phyloP scores from a whole-genome alignment of 1,140 invertebrate genomes.

The Mamestra configurata region DNA sequence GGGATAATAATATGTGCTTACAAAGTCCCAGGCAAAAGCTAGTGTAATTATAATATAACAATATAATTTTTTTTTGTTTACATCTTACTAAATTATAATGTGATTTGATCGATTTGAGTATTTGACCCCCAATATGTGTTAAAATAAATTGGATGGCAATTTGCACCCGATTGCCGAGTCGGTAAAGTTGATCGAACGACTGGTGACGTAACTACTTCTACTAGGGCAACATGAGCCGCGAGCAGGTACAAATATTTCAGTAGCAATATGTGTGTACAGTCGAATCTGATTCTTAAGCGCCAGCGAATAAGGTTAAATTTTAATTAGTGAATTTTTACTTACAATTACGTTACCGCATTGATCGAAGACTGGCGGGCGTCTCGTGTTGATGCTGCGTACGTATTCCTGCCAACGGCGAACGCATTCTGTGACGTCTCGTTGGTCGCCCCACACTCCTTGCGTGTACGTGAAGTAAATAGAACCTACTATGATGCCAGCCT shows the following conservation, averaged over 20 bases:
- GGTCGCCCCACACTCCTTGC: constrained; percentile 85
- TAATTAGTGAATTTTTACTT: constrained; percentile 57
- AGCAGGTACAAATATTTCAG: constrained; percentile 47
- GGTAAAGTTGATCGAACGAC: constrained; percentile 60
- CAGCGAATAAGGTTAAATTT: not conserved
- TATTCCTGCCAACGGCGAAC: constrained; percentile 81
- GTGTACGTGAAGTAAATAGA: constrained; percentile 80
- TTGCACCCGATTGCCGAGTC: not conserved
- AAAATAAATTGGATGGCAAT: no score
- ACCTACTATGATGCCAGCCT: constrained; percentile 83
- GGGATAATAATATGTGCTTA: no score
- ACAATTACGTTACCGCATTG: constrained; percentile 79
- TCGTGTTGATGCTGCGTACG: constrained; percentile 77
- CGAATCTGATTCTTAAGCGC: not conserved
- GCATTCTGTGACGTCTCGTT: constrained; percentile 79
- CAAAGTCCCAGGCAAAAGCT: no score
- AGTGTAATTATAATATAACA: no score
- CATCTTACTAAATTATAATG: no score
- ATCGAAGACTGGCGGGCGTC: constrained; percentile 77
- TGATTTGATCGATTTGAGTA: no score
- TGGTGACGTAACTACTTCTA: constrained; percentile 77
- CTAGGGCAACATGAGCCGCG: constrained; percentile 65
- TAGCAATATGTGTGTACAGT: not conserved
- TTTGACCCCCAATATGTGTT: no score
- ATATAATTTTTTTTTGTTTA: no score